Evolutionary conservation across 2,797 vertebrate genomes (phyloP).

Genomic region (Gymnothorax reevesii): DNA sequence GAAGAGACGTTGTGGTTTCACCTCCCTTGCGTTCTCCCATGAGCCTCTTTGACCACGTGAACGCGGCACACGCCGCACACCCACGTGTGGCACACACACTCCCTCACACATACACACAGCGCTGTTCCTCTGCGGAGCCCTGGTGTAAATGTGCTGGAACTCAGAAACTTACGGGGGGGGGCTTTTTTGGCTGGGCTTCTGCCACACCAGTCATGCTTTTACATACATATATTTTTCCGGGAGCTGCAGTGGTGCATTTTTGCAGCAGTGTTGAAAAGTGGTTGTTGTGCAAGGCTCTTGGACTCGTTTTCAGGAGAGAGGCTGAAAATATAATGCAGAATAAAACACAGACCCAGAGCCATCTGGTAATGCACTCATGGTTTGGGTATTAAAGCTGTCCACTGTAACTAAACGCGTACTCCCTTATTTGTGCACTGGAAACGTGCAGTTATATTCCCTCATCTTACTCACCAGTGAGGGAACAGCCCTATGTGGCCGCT

Average conservation of each 20-base stretch:
- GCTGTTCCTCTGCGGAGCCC: neutral
- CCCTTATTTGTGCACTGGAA: slow-evolving; percentile 8
- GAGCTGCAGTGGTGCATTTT: slow-evolving; percentile 31
- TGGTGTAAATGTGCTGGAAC: slow-evolving; percentile 45
- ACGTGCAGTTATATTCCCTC: neutral
- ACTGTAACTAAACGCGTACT: neutral
- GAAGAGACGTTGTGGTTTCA: slow-evolving; percentile 30
- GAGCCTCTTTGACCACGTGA: slow-evolving; percentile 29
- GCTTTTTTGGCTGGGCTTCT: slow-evolving; percentile 41
- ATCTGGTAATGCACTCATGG: slow-evolving; percentile 14
- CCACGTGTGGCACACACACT: slow-evolving; percentile 4
- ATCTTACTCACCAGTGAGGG: neutral
- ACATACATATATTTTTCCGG: neutral
- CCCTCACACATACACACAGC: slow-evolving; percentile 11
- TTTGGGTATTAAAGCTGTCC: slow-evolving; percentile 3
- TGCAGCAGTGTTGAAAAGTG: slow-evolving; percentile 39
- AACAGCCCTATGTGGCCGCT: neutral
- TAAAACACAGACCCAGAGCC: slow-evolving; percentile 4
- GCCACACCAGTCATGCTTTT: neutral
- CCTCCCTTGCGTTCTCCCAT: slow-evolving; percentile 34
- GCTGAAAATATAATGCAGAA: neutral
- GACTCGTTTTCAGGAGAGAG: slow-evolving; percentile 32
- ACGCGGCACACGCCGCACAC: slow-evolving; percentile 21
- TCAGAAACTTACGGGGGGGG: slow-evolving; percentile 47
- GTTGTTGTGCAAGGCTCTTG: slow-evolving; percentile 35